A percentile compares a stretch with the other conserved stretches of the same genome.
These are phyloP conservation scores for Drosophila cognata DNA, from an alignment of 2,888 invertebrate species.

Conservation along the genomic window DNA sequence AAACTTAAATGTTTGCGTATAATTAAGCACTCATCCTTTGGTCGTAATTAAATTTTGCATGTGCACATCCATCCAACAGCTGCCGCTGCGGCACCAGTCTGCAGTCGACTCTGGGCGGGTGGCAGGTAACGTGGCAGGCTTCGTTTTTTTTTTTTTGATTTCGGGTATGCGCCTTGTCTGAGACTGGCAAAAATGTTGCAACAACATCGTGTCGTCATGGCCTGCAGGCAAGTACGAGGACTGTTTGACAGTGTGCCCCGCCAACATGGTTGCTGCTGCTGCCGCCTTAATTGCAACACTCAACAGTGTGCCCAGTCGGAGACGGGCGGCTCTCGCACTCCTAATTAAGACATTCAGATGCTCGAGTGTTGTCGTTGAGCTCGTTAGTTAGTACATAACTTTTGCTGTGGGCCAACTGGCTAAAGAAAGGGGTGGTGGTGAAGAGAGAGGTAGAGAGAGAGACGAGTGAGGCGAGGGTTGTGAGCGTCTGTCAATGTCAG, in stretches of 20 bases:
- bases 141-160: not conserved
- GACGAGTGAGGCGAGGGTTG: not conserved
- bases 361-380: slow-evolving; percentile 79
- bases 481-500: slow-evolving; percentile 70
- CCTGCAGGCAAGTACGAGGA: slow-evolving; percentile 36
- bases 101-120: not conserved
- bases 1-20: slow-evolving; percentile 85
- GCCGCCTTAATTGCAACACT: slow-evolving; percentile 73
- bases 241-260: slow-evolving; percentile 46
- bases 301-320: slow-evolving; percentile 57
- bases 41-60: slow-evolving; percentile 85
- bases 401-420: slow-evolving; percentile 66
- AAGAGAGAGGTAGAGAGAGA: not conserved
- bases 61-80: slow-evolving; percentile 83
- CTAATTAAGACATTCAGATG: slow-evolving; percentile 79
- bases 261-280: slow-evolving; percentile 30
- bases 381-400: slow-evolving; percentile 80
- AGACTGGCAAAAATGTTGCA: slow-evolving; percentile 40
- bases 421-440: not conserved
- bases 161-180: slow-evolving; percentile 23
- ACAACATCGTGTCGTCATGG: slow-evolving; percentile 21
- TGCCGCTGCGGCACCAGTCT: slow-evolving; percentile 20
- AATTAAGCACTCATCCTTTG: slow-evolving; percentile 85
- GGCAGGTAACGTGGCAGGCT: not conserved
- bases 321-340: slow-evolving; percentile 51